Evolutionary conservation across 1,140 invertebrate genomes (phyloP).

Genomic region (Procambarus virginalis): DNA sequence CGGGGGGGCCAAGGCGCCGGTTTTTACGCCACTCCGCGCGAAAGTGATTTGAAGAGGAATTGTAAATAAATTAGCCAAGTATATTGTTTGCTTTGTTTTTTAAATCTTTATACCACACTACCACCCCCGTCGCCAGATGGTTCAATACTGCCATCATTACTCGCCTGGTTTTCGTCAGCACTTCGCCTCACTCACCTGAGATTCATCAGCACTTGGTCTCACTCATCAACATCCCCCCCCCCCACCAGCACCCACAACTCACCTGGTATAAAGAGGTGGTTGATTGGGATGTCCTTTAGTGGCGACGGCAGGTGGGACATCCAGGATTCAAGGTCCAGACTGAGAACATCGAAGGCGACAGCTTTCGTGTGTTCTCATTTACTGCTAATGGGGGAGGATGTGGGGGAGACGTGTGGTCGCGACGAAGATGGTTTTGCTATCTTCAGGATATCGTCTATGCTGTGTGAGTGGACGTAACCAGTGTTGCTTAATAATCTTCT

Average conservation of each 20-base stretch:
- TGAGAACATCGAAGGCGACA: neutral
- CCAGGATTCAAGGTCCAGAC: conserved; percentile 36
- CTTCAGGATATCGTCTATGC: neutral
- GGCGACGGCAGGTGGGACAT: conserved; percentile 24
- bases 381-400: neutral
- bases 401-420: neutral
- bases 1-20: too few species aligned
- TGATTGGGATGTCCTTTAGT: conserved; percentile 37
- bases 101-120: too few species aligned
- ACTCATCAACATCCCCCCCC: too few species aligned
- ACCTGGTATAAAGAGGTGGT: conserved; percentile 60
- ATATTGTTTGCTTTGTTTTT: too few species aligned
- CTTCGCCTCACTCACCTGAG: too few species aligned
- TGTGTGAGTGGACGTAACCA: neutral
- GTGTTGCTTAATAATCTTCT: neutral
- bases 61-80: too few species aligned
- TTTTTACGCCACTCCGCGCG: too few species aligned
- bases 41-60: too few species aligned
- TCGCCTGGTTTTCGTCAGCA: too few species aligned
- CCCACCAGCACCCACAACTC: neutral
- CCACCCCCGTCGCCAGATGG: too few species aligned
- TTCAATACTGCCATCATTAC: too few species aligned
- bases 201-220: too few species aligned
- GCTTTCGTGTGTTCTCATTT: neutral
- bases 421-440: neutral